Evolutionary conservation across 2,888 invertebrate species (phyloP).

Genomic region (Trilocha varians): DNA sequence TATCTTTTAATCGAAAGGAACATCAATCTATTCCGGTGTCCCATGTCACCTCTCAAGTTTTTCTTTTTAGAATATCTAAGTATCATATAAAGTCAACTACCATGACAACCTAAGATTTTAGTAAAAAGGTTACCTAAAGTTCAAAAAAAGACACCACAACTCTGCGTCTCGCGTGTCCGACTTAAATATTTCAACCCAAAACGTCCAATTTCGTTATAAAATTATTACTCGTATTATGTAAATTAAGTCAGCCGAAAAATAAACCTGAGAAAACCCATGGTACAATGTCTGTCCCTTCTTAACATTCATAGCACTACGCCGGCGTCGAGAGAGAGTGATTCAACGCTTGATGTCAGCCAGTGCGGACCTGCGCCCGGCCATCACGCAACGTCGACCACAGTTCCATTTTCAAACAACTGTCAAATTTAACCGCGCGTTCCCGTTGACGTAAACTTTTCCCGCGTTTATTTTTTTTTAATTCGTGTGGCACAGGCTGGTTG

Average conservation of each 20-base stretch:
- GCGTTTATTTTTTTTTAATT: constrained; percentile 14
- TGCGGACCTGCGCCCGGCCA: constrained; percentile 33
- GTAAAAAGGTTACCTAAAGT: too few species aligned
- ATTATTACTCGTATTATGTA: too few species aligned
- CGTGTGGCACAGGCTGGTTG: constrained; percentile 12
- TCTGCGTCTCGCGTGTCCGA: too few species aligned
- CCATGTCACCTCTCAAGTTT: too few species aligned
- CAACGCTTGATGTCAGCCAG: constrained; percentile 35
- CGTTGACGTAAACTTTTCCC: constrained; percentile 11
- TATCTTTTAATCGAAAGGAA: too few species aligned
- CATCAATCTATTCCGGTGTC: too few species aligned
- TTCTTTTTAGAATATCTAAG: too few species aligned
- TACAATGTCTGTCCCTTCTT: constrained; percentile 26
- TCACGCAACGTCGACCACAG: constrained; percentile 31
- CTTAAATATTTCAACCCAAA: too few species aligned
- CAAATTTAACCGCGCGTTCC: constrained; percentile 35
- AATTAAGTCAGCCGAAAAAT: background rate
- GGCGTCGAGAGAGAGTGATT: constrained; percentile 52
- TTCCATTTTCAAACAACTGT: constrained; percentile 32
- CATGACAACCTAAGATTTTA: too few species aligned
- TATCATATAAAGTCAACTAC: too few species aligned
- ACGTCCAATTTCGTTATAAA: too few species aligned
- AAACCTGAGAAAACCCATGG: background rate
- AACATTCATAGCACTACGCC: constrained; percentile 30
- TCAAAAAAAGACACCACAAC: too few species aligned